Evolutionary conservation across 1,140 invertebrate species (phyloP).

Genomic region (Hetaerina americana): DNA sequence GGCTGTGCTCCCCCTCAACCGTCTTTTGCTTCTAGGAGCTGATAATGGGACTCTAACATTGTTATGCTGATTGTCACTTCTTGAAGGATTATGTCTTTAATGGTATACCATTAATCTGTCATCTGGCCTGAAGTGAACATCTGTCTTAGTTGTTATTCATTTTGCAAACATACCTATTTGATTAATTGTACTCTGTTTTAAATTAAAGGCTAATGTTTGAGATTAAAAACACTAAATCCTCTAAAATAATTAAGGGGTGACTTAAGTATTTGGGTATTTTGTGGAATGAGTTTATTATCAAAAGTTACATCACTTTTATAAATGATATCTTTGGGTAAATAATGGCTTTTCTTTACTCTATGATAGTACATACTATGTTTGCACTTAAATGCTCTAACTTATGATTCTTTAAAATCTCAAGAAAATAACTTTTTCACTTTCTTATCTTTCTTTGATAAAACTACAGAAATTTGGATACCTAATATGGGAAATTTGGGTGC

Average conservation of each 20-base stretch:
- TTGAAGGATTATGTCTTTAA: not conserved
- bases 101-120: not conserved
- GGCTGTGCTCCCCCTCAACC: slow-evolving; percentile 76
- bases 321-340: no score
- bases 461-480: no score
- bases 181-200: not conserved
- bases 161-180: not conserved
- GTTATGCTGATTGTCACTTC: slow-evolving; percentile 48
- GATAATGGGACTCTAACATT: slow-evolving; percentile 80
- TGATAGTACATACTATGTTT: no score
- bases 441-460: no score
- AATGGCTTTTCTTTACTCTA: no score
- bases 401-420: no score
- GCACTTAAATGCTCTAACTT: no score
- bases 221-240: not conserved
- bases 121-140: not conserved
- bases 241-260: not conserved
- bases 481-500: no score
- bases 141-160: not conserved
- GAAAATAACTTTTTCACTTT: no score
- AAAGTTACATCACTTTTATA: no score
- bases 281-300: no score
- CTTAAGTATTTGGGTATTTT: not conserved
- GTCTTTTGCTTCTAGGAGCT: slow-evolving; percentile 72
- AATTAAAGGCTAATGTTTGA: not conserved